These are phyloP conservation scores for Dorcus hopei DNA, from an alignment of 2,888 invertebrate genomes.

Conservation along the genomic window DNA sequence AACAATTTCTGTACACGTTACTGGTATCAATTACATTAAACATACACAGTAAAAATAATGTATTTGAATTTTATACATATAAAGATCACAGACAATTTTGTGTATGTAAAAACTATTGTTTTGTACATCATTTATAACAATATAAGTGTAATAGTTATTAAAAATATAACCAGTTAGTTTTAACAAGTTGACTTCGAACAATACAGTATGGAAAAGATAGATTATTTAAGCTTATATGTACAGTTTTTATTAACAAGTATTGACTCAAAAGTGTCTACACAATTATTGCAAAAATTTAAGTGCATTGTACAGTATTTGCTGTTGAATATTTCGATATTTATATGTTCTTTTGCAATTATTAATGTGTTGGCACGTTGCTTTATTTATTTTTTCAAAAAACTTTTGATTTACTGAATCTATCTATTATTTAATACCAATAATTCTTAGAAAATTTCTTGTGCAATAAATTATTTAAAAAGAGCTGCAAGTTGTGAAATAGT, in stretches of 20 bases:
- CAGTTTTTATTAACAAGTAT: too few species aligned
- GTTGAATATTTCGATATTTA: too few species aligned
- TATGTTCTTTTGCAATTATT: too few species aligned
- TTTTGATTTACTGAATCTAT: too few species aligned
- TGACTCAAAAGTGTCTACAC: too few species aligned
- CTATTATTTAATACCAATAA: too few species aligned
- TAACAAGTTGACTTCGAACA: not conserved
- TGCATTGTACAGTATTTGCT: not conserved
- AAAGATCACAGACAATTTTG: conserved; percentile 26
- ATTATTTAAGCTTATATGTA: not conserved
- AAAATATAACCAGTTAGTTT: not conserved
- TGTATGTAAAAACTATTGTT: conserved; percentile 15
- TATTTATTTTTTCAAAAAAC: too few species aligned
- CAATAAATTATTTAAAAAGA: conserved; percentile 39
- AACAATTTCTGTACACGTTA: too few species aligned
- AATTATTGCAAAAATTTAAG: not conserved
- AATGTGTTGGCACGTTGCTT: too few species aligned
- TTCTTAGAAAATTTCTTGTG: too few species aligned
- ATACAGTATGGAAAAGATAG: not conserved
- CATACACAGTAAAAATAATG: conserved; percentile 15
- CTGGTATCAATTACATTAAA: conserved; percentile 3
- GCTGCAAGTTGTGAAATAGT: conserved; percentile 62
- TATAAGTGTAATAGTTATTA: not conserved
- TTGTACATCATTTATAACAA: conserved; percentile 11
- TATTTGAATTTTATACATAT: conserved; percentile 16